A percentile compares a stretch with the other conserved stretches of the same genome.
phyloP scores from a whole-genome alignment of 2,797 vertebrate genomes.

The Moxostoma hubbsi region DNA sequence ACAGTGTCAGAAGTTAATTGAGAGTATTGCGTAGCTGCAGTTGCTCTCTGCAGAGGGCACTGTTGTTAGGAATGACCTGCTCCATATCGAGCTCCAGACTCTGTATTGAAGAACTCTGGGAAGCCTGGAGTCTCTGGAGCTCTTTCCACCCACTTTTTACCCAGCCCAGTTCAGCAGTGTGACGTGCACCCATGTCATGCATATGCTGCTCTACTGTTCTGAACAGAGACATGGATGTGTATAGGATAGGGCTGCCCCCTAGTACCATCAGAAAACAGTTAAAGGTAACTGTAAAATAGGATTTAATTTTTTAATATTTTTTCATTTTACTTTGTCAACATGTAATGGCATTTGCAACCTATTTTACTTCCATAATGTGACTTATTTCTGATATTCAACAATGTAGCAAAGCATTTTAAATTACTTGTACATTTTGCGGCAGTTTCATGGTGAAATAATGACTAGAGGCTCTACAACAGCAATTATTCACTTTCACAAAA shows the following conservation, averaged over 20 bases:
- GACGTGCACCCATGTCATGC: constrained; percentile 81
- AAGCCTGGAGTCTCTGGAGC: constrained; percentile 74
- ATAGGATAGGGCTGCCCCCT: neutral
- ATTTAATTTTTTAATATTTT: too few species aligned
- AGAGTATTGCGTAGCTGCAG: constrained; percentile 81
- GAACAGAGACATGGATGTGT: constrained; percentile 7
- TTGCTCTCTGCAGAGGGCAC: constrained; percentile 80
- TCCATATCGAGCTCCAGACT: constrained; percentile 80
- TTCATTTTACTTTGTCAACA: too few species aligned
- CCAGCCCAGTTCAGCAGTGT: constrained; percentile 78
- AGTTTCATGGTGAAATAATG: too few species aligned
- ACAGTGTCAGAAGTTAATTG: constrained; percentile 77
- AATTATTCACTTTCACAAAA: too few species aligned
- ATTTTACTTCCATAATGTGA: too few species aligned
- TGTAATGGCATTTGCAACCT: too few species aligned
- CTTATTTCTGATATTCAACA: too few species aligned
- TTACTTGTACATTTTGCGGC: too few species aligned
- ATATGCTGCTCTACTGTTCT: constrained; percentile 83
- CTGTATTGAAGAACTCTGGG: constrained; percentile 78
- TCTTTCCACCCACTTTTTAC: constrained; percentile 79
- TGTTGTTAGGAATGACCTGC: constrained; percentile 80
- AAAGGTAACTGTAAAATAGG: too few species aligned
- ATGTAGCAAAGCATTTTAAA: neutral
- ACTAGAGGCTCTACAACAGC: too few species aligned
- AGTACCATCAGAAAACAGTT: too few species aligned